Evolutionary conservation across 1,140 invertebrate genomes (phyloP), one percentile per base, ranked within the genome.

Genomic region (Mycetomoellerius zeteki): DNA sequence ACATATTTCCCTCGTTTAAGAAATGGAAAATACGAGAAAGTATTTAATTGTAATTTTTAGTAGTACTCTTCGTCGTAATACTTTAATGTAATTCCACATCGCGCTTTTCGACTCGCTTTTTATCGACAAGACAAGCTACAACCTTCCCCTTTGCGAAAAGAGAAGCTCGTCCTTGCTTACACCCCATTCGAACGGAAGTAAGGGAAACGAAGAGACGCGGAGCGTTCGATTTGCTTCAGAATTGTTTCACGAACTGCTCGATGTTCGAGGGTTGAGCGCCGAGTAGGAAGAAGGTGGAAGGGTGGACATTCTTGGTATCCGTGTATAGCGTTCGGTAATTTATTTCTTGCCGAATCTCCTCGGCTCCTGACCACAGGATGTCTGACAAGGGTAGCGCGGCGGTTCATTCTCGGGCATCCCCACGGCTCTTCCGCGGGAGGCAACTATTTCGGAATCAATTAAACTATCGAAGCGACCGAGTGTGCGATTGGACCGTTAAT

Each of bases 401-500:
- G 86, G 73, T 92, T 92, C 92, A 91, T 94, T 93, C 91, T 73
- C 89, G 72, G 33, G 67, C 37, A 47, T 65, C 75, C 56, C 73
- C 60, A 47, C 58, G 60, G 81, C 77, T 85, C 87, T 85, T 89
- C 56, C 65, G 76, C 56, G 71, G 73, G 52, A 33, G 60, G 14
- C 86, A 95, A 95, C 94, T 95, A 95, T 95, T 95, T 92, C 92
- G 75, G 89, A 95, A 94, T 95, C 92, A 95, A 95, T 95, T 94
- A 94, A 95, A 95, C 94, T 95, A 94, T 92, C 87, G 89, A 60
- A 86, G 76, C 85, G 78, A 86, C 77, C 82, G 86, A 85, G 81
- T 72, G 77, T 58, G 65, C 87, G 88, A 92, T 90, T 89, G 92
- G 92, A 89, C 88, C 89, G 90, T 93, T 93, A 92, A 93, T 93